These are phyloP conservation scores for Oscheius onirici DNA, from an alignment of 2,888 invertebrate species.

Conservation along the genomic window DNA sequence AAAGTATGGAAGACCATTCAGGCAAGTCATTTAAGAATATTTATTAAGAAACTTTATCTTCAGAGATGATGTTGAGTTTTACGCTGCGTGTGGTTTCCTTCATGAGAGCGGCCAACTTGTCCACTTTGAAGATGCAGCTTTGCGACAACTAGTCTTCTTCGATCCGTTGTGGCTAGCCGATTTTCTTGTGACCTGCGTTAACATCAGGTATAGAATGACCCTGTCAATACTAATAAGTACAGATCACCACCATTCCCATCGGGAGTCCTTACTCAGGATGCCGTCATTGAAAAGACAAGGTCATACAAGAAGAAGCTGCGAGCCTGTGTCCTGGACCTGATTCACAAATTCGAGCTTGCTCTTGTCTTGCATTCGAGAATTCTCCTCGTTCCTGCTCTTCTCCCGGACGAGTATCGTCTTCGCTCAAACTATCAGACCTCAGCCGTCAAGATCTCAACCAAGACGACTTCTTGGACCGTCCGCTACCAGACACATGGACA, in stretches of 20 bases:
- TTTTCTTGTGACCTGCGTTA: slow-evolving; percentile 93
- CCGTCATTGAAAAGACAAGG: slow-evolving; percentile 38
- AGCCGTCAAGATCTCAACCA: slow-evolving; percentile 67
- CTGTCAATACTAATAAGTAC: not conserved
- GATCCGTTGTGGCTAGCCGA: slow-evolving; percentile 99
- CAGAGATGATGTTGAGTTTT: slow-evolving; percentile 85
- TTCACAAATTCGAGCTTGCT: slow-evolving; percentile 78
- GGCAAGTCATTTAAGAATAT: slow-evolving; percentile 9
- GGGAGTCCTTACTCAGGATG: slow-evolving; percentile 45
- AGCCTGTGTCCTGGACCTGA: slow-evolving; percentile 40
- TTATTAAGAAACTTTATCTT: not conserved
- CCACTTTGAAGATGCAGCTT: slow-evolving; percentile 80
- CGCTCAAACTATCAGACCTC: slow-evolving; percentile 71
- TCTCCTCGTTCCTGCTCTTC: slow-evolving; percentile 87
- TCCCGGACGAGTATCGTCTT: slow-evolving; percentile 84
- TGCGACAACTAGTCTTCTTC: slow-evolving; percentile 92
- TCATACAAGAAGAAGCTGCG: slow-evolving; percentile 34
- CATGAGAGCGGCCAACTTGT: slow-evolving; percentile 79
- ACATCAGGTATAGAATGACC: slow-evolving; percentile 81
- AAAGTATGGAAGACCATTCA: slow-evolving; percentile 73
- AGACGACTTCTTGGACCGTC: slow-evolving; percentile 28
- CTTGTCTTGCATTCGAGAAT: slow-evolving; percentile 93
- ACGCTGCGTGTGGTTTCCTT: slow-evolving; percentile 93
- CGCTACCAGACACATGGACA: slow-evolving; percentile 10
- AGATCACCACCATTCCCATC: slow-evolving; percentile 41